These are phyloP conservation scores for Pteronura brasiliensis DNA, from an alignment of 2,113 vertebrate genomes.

Conservation along the genomic window DNA sequence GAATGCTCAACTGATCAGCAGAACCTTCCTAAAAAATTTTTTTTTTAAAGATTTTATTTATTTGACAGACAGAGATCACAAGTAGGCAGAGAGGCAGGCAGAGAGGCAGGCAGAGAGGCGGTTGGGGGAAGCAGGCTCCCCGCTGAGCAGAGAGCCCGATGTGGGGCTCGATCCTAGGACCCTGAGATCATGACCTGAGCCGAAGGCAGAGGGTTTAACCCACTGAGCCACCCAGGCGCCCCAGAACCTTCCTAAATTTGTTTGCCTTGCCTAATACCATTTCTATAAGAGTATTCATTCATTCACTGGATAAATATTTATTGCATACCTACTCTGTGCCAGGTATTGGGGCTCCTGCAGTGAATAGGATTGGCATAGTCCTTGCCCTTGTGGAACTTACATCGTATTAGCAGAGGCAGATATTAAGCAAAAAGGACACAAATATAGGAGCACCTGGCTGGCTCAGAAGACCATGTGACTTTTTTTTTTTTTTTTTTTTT, in stretches of 20 bases:
- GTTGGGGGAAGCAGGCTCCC: no score
- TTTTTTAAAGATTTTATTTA: no score
- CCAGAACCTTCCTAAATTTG: slow-evolving; percentile 10
- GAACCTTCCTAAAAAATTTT: not conserved
- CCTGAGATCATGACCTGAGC: no score
- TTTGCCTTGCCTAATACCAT: slow-evolving; percentile 19
- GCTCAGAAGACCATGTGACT: not conserved
- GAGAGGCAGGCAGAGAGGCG: no score
- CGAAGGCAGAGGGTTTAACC: no score
- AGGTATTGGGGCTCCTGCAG: not conserved
- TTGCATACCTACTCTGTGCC: not conserved
- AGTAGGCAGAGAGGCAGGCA: no score
- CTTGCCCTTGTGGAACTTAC: not conserved
- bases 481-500: not conserved
- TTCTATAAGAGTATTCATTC: slow-evolving; percentile 10
- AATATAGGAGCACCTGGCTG: not conserved
- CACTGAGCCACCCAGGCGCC: no score
- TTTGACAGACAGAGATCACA: no score
- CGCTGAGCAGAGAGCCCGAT: no score
- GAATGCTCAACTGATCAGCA: not conserved
- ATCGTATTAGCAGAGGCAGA: not conserved
- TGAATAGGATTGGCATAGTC: not conserved
- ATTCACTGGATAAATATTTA: slow-evolving; percentile 4
- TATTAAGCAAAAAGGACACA: not conserved
- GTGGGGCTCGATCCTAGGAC: no score